Percentiles rank a stretch among this genome's conserved stretches.
Evolutionary conservation across 2,888 invertebrate genomes (phyloP).

Genomic region (Branchellion lobata): DNA sequence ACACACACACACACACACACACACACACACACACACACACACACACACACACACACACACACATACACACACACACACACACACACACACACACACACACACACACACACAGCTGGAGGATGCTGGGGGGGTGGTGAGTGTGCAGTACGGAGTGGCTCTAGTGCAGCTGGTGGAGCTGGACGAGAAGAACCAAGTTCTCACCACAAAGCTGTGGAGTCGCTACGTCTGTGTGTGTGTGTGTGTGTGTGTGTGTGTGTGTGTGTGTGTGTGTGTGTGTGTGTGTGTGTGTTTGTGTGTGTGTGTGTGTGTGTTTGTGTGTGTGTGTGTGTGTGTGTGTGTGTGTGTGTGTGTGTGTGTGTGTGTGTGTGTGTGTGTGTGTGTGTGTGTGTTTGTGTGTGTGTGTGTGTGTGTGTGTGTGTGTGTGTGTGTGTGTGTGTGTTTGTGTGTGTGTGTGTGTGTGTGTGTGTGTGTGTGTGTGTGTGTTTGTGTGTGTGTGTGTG

Average conservation of each 20-base stretch:
- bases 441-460: conserved; percentile 21
- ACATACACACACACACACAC: conserved; percentile 17
- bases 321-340: conserved; percentile 23
- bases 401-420: conserved; percentile 31
- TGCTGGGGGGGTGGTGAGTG: conserved; percentile 54
- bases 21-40: conserved; percentile 20
- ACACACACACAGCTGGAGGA: neutral
- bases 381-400: conserved; percentile 28
- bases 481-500: conserved; percentile 10
- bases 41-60: conserved; percentile 20
- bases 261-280: conserved; percentile 4
- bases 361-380: conserved; percentile 16
- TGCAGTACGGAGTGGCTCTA: conserved; percentile 59
- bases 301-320: conserved; percentile 26
- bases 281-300: neutral
- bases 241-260: neutral
- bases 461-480: conserved; percentile 23
- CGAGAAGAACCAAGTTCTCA: conserved; percentile 61
- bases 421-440: conserved; percentile 34
- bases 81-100: neutral
- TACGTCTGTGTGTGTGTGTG: no score
- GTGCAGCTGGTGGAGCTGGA: conserved; percentile 62
- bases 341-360: neutral
- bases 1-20: conserved; percentile 16
- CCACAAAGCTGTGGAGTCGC: conserved; percentile 61